Evolutionary conservation across 2,797 vertebrate species (phyloP).

Genomic region (Oreochromis grahami): DNA sequence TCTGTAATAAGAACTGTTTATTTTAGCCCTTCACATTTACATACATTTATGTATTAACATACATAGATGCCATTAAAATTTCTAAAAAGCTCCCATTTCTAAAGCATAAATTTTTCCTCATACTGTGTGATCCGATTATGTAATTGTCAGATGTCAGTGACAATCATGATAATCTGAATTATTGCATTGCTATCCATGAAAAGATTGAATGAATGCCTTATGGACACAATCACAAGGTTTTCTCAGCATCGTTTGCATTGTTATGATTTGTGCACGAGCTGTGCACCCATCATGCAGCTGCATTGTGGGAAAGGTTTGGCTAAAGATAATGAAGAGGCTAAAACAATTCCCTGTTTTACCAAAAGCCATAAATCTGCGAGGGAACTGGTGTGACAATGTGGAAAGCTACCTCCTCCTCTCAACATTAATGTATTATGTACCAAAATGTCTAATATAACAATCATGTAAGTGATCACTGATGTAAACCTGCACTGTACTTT

Average conservation of each 20-base stretch:
- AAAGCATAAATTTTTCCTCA: not conserved
- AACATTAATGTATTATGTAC: not conserved
- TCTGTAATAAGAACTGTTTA: not conserved
- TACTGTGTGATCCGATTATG: not conserved
- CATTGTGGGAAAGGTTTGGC: not conserved
- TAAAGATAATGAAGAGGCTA: not conserved
- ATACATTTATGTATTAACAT: not conserved
- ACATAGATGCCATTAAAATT: not conserved
- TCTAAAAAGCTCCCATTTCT: not conserved
- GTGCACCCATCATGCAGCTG: not conserved
- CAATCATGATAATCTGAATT: not conserved
- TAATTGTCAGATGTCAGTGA: not conserved
- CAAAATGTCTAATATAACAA: not conserved
- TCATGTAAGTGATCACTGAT: not conserved
- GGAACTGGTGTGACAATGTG: conserved; percentile 8
- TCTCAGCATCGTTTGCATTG: not conserved
- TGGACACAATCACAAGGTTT: not conserved
- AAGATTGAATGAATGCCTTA: not conserved
- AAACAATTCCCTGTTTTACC: conserved; percentile 10
- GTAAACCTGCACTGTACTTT: not conserved
- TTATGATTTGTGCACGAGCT: not conserved
- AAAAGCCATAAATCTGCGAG: conserved; percentile 53
- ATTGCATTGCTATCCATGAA: not conserved
- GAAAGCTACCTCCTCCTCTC: conserved; percentile 5
- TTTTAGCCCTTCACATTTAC: not conserved